Evolutionary conservation across 2,797 vertebrate species (phyloP).

Genomic region (Peromyscus aztecus): DNA sequence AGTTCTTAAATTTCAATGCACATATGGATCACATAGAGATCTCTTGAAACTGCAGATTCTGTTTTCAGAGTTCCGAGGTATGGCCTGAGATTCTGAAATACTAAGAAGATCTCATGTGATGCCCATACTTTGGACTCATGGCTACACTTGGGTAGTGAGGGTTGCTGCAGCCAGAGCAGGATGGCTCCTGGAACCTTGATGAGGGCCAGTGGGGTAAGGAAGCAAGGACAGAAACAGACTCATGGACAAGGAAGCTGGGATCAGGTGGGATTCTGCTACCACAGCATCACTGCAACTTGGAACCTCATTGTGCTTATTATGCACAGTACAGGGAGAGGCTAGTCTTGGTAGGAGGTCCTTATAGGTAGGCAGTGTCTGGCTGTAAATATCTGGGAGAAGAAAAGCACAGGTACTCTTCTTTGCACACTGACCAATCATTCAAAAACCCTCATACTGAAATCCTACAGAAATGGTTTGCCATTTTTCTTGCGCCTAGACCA

Average conservation of each 20-base stretch:
- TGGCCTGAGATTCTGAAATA: background rate
- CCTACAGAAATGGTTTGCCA: background rate
- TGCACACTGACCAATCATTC: background rate
- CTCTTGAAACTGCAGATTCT: background rate
- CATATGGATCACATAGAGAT: background rate
- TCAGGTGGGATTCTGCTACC: background rate
- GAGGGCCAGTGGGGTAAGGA: background rate
- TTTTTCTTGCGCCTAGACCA: background rate
- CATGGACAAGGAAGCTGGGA: background rate
- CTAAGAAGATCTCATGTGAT: background rate
- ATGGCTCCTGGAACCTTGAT: background rate
- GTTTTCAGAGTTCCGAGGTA: background rate
- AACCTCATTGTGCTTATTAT: too few species aligned
- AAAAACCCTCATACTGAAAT: background rate
- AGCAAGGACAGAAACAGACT: background rate
- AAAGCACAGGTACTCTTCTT: too few species aligned
- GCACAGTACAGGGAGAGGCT: background rate
- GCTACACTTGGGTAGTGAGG: background rate
- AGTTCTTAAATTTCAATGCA: conserved; percentile 15
- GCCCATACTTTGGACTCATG: background rate
- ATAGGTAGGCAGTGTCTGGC: background rate
- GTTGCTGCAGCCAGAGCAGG: background rate
- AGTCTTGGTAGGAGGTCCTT: background rate
- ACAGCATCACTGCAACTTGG: background rate
- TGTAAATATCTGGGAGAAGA: background rate